Base-by-base conservation (phyloP, 2,797 vertebrate species). In the Tympanoctomys barrerae region DNA sequence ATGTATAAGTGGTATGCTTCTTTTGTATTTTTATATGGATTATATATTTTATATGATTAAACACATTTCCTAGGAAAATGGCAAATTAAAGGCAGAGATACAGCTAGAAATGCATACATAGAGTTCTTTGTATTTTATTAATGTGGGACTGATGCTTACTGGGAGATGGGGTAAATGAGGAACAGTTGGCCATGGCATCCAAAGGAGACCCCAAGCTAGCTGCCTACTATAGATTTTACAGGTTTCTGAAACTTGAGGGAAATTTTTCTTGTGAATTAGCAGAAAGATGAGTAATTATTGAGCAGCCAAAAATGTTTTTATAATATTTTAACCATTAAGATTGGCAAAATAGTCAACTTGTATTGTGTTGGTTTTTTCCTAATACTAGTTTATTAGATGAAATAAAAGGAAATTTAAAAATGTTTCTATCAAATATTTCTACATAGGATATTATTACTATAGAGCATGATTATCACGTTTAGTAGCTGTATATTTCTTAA, bases 21-120 rank as follows among this genome's bases (percentile, higher is more conserved):
- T 42, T 87, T 71, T 88, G 10, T 82, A 78, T 36, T 90, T 94
- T 90, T 89, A 66, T 68, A 33, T 75, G 73, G 8, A 91, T 61
- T 66, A 54, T 64, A 4, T 84, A 52, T 87, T 64, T 93, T 88
- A 87, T 83, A 62, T 79, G 61, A 0, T n/a, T 87, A 46, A 70
- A 36, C 33, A 91, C 5, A 3, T 75, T 49, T 77, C 11, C 52
- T 1, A 49, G 12, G 10, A 12, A 82, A 92, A 94, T 68, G 28
- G 11, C 33, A 82, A 92, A 95, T 52, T 52, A 66, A 82, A 90
- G 21, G 4, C 14, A 95, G 19, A 24, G 22, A 85, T 49, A 42
- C 8, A 5, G 52, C 75, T 80, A 83, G 22, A 87, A 90, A 64
- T 70, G 4, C 18, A 18, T 57, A 46, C 3, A 12, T 8, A 73